Base-by-base conservation (phyloP, 2,113 vertebrate species). In the Sinocyclocheilus anophthalmus region DNA sequence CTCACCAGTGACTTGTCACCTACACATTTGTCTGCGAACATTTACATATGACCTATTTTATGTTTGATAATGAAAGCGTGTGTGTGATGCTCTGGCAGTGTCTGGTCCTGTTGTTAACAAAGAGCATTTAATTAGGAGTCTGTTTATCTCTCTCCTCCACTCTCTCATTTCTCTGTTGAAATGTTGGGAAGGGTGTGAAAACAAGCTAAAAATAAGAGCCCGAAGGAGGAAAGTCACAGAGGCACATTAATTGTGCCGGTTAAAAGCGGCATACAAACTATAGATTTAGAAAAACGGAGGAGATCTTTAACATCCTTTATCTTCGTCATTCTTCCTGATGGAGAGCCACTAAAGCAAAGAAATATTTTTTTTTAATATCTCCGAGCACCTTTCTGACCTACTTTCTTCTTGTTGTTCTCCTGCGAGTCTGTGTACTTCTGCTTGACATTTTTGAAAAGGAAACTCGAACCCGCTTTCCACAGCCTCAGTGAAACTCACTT, bases 131-230 rank as follows among this genome's bases (percentile, higher is more conserved):
- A 94, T 95, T 94, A 94, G 91, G 85, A 83, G 89, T 89, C 88
- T 94, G 91, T 93, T 92, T 92, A 90, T 87, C 88, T 89, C 89
- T 73, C 50, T 77, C 61, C 84, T 88, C 70, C 77, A 73, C 80
- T 80, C 72, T 50, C 50, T 53, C 59, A 81, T 87, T 83, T 48
- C 88, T 88, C 87, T 92, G 50, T 86, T 79, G 86, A 75, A 91
- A 85, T 63, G 89, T 89, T 88, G 87, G 78, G 81, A 88, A 88
- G 88, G 45, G 89, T 90, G 91, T 91, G 91, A 93, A 94, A 93
- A 91, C 89, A 86, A 86, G 86, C 94, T 94, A 94, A 94, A 94
- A 94, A 94, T 94, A 94, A 90, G 91, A 88, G 48, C 88, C 65
- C 33, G 87, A 63, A 92, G 89, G 86, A 83, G 91, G 80, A 91